Base-by-base conservation (phyloP, 2,797 vertebrate species). In the Paramormyrops hopkinsi region DNA sequence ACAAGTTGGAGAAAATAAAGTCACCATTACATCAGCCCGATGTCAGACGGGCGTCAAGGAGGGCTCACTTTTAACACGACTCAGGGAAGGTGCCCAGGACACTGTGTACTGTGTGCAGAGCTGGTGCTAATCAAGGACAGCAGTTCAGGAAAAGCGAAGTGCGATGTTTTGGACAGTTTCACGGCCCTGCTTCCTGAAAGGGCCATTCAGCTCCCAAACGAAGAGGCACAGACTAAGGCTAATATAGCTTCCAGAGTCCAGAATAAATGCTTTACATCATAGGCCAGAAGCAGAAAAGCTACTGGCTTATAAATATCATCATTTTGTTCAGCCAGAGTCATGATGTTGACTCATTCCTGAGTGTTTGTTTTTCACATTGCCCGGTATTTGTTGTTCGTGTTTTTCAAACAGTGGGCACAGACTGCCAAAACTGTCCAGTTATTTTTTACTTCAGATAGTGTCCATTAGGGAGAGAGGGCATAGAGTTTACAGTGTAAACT, bases 281-380 rank as follows among this genome's bases (percentile, higher is more conserved):
- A 48, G 44, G 17, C n/a, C 59, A 56, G 41, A 44, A 59, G 14
- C 53, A 59, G 14, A 69, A 48, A 37, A 69, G 37, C 59, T 44
- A 33, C 44, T 50, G n/a, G 59, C 59, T 51, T 19, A 33, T 85
- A 50, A 48, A 83, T 41, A 48, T 51, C 53, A 73, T 44, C 8
- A 44, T 29, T 44, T 84, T 41, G 17, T 83, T 14, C 33, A 51
- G 65, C n/a, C 22, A 46, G 82, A 88, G 86, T 46, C 54, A 46
- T 46, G 29, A 65, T 85, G 37, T 84, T 44, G 76, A 25, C 11
- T 48, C 83, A 69, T 29, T 86, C 25, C 17, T 86, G 33, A 48
- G 11, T 89, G 19, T 56, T 87, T 87, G 50, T 59, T 87, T 86
- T 87, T 33, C 85, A 56, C 25, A 33, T 59, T 87, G 82, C 82